Conservation (phyloP, 2,797 vertebrate genomes). For the Arrhamphus sclerolepis region DNA sequence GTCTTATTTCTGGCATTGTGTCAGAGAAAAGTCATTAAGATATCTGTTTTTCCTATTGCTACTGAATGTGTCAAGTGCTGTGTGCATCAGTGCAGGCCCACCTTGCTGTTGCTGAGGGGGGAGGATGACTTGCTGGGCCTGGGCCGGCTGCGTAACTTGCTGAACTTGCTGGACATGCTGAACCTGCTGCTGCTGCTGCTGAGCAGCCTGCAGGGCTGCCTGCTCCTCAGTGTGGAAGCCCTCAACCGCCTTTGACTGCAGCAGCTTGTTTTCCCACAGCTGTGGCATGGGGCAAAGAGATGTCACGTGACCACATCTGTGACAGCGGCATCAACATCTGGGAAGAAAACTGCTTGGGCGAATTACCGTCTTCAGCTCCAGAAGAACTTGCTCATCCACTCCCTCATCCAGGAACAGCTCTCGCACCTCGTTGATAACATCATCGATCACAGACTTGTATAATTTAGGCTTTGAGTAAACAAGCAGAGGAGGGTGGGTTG, state of each 20-base stretch:
- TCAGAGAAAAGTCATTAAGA: too few relatives aligned
- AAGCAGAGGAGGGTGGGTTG: conserved; percentile 1
- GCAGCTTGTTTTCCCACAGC: conserved; percentile 98
- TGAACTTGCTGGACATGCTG: conserved; percentile 79
- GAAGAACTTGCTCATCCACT: conserved; percentile 96
- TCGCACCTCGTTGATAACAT: conserved; percentile 97
- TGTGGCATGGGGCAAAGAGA: conserved; percentile 49
- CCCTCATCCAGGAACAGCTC: conserved; percentile 98
- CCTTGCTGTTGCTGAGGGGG: conserved; percentile 90
- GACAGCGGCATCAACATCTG: too few relatives aligned
- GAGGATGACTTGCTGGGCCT: conserved; percentile 90
- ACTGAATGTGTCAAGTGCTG: too few relatives aligned
- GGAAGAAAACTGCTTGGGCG: background rate
- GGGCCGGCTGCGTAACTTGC: conserved; percentile 71
- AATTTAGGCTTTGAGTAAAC: conserved; percentile 88
- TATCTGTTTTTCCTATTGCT: too few relatives aligned
- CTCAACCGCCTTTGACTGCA: conserved; percentile 98
- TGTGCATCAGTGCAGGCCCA: conserved; percentile 37
- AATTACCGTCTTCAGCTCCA: conserved; percentile 95
- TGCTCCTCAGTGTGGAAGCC: conserved; percentile 98
- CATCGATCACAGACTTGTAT: conserved; percentile 96
- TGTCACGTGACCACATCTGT: background rate
- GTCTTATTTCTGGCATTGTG: too few relatives aligned
- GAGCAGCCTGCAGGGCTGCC: conserved; percentile 87
- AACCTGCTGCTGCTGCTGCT: conserved; percentile 79